phyloP scores from a whole-genome alignment of 2,113 vertebrate species.

The Rana temporaria region DNA sequence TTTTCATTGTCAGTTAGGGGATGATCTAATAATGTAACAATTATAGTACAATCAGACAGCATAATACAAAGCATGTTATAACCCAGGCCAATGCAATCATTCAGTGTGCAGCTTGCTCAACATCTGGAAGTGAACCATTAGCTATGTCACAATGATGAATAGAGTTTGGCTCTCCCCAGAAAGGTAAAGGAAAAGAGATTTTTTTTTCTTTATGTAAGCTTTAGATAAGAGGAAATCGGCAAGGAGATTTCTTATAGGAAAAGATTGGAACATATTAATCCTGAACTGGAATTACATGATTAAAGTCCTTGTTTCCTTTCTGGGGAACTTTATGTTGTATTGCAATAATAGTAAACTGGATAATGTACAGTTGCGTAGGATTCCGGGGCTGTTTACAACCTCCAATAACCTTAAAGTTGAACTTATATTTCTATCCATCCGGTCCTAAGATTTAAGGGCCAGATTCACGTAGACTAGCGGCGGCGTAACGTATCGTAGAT shows the following conservation, averaged over 20 bases:
- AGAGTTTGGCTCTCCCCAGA: slow-evolving; percentile 29
- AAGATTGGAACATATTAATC: slow-evolving; percentile 21
- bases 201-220: slow-evolving; percentile 13
- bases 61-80: slow-evolving; percentile 51
- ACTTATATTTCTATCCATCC: no score
- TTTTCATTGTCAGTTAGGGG: slow-evolving; percentile 36
- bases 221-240: slow-evolving; percentile 37
- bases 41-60: slow-evolving; percentile 46
- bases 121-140: slow-evolving; percentile 52
- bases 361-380: no score
- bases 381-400: no score
- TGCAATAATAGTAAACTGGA: no score
- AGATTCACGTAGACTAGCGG: no score
- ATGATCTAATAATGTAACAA: slow-evolving; percentile 53
- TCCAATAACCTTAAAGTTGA: no score
- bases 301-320: background rate
- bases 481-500: no score
- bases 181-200: slow-evolving; percentile 29
- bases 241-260: slow-evolving; percentile 19
- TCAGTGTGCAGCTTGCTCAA: slow-evolving; percentile 22
- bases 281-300: slow-evolving; percentile 2
- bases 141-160: slow-evolving; percentile 52
- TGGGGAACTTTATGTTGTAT: background rate
- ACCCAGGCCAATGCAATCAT: slow-evolving; percentile 29
- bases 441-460: no score